Conservation (phyloP, 1,140 invertebrate species). For the Harpegnathos saltator region DNA sequence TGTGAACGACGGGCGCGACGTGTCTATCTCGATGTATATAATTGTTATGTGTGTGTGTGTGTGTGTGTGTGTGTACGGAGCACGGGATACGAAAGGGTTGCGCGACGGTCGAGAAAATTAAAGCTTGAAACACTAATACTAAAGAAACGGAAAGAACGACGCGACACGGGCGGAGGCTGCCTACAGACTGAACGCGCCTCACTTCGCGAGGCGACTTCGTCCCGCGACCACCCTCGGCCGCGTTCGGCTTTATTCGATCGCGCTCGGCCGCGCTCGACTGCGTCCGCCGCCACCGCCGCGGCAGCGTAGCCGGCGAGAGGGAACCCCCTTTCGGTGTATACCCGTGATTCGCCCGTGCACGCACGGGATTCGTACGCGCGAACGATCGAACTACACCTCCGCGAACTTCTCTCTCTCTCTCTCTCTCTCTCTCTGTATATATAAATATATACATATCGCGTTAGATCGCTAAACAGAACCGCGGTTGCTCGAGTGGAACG, state of each 20-base stretch:
- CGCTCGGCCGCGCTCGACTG: slow-evolving; percentile 27
- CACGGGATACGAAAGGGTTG: slow-evolving; percentile 38
- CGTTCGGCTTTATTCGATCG: slow-evolving; percentile 16
- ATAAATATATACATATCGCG: too few species aligned
- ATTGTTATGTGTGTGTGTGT: too few species aligned
- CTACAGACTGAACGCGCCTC: slow-evolving; percentile 79
- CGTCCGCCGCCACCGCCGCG: background rate
- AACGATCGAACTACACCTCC: slow-evolving; percentile 45
- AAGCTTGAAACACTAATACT: slow-evolving; percentile 83
- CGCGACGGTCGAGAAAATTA: slow-evolving; percentile 76
- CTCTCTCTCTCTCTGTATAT: background rate
- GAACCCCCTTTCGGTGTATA: too few species aligned
- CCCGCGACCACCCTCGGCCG: slow-evolving; percentile 50
- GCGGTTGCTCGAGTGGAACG: too few species aligned
- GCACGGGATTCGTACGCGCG: background rate
- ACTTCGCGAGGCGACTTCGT: slow-evolving; percentile 46
- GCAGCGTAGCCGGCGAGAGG: background rate
- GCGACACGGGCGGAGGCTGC: slow-evolving; percentile 82
- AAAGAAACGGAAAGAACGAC: slow-evolving; percentile 84
- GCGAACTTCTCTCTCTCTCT: background rate
- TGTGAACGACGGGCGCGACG: background rate
- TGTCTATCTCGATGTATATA: background rate
- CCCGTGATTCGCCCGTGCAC: background rate
- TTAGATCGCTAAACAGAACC: too few species aligned
- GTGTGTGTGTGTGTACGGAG: slow-evolving; percentile 20